Evolutionary conservation across 92 coral and sea anemone genomes (phyloP).

Genomic region (Micromussa lordhowensis): DNA sequence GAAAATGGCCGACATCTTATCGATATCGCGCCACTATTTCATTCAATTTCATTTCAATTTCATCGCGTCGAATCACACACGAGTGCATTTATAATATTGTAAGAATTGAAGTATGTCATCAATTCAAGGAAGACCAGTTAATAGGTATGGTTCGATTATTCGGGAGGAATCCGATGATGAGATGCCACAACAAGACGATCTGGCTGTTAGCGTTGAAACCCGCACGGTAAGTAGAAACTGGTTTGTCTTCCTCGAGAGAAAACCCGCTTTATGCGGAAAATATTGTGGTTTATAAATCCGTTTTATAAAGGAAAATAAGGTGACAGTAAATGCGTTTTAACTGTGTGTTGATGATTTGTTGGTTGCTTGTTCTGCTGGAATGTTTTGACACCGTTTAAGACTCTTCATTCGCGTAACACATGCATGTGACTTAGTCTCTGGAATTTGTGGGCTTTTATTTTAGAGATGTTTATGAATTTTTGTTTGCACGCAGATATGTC

Average conservation of each 20-base stretch:
- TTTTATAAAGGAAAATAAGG: neutral
- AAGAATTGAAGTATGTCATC: neutral
- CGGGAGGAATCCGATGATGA: neutral
- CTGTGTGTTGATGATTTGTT: slow-evolving; percentile 4
- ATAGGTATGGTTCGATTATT: slow-evolving; percentile 4
- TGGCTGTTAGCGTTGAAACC: slow-evolving; percentile 9
- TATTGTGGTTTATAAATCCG: neutral
- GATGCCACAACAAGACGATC: slow-evolving; percentile 7
- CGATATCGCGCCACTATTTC: no score
- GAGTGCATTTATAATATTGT: no score
- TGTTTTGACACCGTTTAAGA: no score
- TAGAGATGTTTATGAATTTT: slow-evolving; percentile 10
- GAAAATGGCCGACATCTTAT: no score
- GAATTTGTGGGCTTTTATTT: no score
- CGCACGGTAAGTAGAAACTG: slow-evolving; percentile 15
- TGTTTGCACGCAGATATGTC: slow-evolving; percentile 28
- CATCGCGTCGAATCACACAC: no score
- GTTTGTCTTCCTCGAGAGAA: neutral
- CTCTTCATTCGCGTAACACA: no score
- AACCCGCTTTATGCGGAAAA: slow-evolving; percentile 8
- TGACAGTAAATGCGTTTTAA: neutral
- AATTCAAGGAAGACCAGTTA: slow-evolving; percentile 14
- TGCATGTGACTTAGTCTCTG: no score
- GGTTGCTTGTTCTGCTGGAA: neutral
- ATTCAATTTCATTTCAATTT: no score